These are phyloP conservation scores for Atta cephalotes DNA, from an alignment of 1,140 invertebrate species.

Conservation along the genomic window DNA sequence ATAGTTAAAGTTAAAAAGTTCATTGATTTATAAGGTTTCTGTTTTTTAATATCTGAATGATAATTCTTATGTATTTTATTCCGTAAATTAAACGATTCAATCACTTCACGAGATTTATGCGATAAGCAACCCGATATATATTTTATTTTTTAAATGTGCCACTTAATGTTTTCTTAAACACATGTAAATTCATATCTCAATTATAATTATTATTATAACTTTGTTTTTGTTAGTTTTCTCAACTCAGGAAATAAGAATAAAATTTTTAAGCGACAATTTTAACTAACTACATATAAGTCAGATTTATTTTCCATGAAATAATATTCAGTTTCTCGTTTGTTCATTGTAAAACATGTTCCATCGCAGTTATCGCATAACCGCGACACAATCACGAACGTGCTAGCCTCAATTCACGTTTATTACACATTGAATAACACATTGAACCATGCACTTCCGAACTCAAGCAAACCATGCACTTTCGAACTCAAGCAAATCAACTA, in stretches of 20 bases:
- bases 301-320: not conserved
- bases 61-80: too few species aligned
- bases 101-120: not conserved
- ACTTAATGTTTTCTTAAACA: not conserved
- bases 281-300: not conserved
- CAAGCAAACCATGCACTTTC: conserved; percentile 51
- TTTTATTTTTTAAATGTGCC: not conserved
- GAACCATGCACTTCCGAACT: conserved; percentile 47
- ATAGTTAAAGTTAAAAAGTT: too few species aligned
- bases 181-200: not conserved
- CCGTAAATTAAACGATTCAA: not conserved
- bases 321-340: not conserved
- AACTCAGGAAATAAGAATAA: conserved; percentile 1
- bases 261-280: not conserved
- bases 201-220: conserved; percentile 3
- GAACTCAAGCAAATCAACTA: conserved; percentile 36
- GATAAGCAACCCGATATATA: not conserved
- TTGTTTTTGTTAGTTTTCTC: not conserved
- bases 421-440: conserved; percentile 4
- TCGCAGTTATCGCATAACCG: not conserved
- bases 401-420: conserved; percentile 8
- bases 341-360: not conserved
- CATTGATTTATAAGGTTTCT: too few species aligned
- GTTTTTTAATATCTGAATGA: too few species aligned
- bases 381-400: not conserved